phyloP scores from a whole-genome alignment of 1,140 invertebrate genomes.

The Saxidomus purpurata region DNA sequence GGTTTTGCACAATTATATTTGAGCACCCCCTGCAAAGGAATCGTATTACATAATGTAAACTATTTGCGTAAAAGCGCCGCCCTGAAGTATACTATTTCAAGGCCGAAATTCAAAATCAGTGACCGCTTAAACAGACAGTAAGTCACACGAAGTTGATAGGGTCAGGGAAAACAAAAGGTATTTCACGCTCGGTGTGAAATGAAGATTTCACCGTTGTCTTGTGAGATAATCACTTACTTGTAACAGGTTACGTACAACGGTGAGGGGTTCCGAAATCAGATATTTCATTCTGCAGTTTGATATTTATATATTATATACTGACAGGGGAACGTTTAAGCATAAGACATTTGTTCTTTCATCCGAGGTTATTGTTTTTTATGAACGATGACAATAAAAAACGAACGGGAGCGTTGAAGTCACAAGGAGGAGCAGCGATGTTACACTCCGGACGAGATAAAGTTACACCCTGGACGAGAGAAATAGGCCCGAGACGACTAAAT shows the following conservation, averaged over 20 bases:
- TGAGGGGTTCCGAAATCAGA: background rate
- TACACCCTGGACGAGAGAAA: too few species aligned
- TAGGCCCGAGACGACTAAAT: too few species aligned
- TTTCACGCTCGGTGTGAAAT: background rate
- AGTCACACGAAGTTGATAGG: background rate
- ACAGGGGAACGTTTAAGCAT: background rate
- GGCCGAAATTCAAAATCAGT: background rate
- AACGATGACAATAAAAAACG: too few species aligned
- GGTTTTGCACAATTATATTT: slow-evolving; percentile 24
- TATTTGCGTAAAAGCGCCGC: background rate
- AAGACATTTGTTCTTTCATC: background rate
- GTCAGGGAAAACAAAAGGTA: background rate
- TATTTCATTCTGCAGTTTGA: background rate
- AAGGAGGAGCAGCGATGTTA: too few species aligned
- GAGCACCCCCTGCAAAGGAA: slow-evolving; percentile 2
- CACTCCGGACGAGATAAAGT: too few species aligned
- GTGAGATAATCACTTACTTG: background rate
- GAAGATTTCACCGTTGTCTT: background rate
- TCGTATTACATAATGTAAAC: slow-evolving; percentile 8
- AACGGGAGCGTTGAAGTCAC: too few species aligned
- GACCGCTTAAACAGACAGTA: slow-evolving; percentile 10
- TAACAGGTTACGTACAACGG: background rate
- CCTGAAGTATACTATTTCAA: background rate
- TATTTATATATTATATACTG: background rate
- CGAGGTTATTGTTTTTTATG: too few species aligned